Percentiles rank a stretch among this genome's conserved stretches.
Evolutionary conservation across 92 coral and sea anemone species (phyloP).

Genomic region (Parazoanthus swiftii): DNA sequence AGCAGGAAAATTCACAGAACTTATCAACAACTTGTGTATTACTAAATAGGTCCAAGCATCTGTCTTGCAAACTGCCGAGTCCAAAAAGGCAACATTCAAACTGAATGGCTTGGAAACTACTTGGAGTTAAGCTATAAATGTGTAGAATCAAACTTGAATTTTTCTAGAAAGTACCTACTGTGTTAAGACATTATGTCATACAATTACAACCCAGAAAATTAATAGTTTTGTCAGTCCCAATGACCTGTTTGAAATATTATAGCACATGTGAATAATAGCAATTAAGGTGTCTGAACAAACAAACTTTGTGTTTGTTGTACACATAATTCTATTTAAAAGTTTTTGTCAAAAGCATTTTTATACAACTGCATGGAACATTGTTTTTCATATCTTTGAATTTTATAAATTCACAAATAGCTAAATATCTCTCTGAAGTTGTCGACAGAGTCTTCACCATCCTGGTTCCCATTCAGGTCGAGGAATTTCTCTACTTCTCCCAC

Average conservation of each 20-base stretch:
- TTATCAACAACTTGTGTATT: too few species aligned
- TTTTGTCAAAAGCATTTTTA: background rate
- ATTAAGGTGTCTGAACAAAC: background rate
- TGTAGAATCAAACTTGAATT: too few species aligned
- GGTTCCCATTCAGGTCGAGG: slow-evolving; percentile 90
- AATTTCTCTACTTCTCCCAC: slow-evolving; percentile 42
- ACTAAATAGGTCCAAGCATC: background rate
- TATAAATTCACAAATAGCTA: background rate
- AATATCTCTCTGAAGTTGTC: background rate
- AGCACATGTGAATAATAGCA: too few species aligned
- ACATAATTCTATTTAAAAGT: background rate
- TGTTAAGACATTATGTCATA: background rate
- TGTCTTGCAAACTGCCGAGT: background rate
- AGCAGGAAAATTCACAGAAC: background rate
- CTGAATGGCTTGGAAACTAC: too few species aligned
- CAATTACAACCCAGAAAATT: background rate
- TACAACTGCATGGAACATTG: background rate
- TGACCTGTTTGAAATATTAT: too few species aligned
- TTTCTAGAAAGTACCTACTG: background rate
- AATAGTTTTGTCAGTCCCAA: too few species aligned
- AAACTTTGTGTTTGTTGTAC: background rate
- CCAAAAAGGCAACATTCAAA: too few species aligned
- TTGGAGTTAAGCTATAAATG: background rate
- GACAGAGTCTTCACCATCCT: slow-evolving; percentile 68
- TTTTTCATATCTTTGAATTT: too few species aligned